Conservation (phyloP, 2,888 invertebrate genomes). For the Epirrita christyi region DNA sequence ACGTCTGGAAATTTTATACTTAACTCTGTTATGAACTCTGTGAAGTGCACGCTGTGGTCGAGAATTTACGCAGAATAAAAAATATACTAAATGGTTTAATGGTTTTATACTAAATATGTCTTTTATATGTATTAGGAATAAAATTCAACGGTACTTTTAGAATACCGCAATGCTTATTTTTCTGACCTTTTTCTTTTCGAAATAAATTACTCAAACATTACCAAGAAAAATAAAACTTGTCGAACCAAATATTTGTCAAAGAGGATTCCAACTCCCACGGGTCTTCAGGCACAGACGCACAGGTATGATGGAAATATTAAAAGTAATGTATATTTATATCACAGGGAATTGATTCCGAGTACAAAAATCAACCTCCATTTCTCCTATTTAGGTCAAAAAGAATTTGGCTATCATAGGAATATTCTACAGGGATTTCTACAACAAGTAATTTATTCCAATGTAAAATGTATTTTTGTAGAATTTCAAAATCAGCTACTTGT, state of each 20-base stretch:
- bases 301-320: background rate
- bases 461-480: too few relatives aligned
- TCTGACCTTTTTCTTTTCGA: background rate
- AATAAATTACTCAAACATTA: background rate
- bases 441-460: too few relatives aligned
- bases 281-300: background rate
- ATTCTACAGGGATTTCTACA: background rate
- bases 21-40: too few relatives aligned
- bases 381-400: background rate
- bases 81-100: too few relatives aligned
- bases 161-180: background rate
- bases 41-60: too few relatives aligned
- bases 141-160: too few relatives aligned
- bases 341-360: slow-evolving; percentile 1
- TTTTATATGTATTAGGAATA: too few relatives aligned
- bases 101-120: too few relatives aligned
- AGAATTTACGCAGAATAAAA: too few relatives aligned
- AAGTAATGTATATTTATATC: slow-evolving; percentile 2
- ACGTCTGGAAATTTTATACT: too few relatives aligned
- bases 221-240: background rate
- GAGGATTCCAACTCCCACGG: background rate
- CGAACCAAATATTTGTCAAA: background rate
- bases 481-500: too few relatives aligned
- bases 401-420: background rate
- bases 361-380: background rate